These are phyloP conservation scores for Myanophis thanlyinensis DNA, from an alignment of 2,113 vertebrate genomes.

Conservation along the genomic window DNA sequence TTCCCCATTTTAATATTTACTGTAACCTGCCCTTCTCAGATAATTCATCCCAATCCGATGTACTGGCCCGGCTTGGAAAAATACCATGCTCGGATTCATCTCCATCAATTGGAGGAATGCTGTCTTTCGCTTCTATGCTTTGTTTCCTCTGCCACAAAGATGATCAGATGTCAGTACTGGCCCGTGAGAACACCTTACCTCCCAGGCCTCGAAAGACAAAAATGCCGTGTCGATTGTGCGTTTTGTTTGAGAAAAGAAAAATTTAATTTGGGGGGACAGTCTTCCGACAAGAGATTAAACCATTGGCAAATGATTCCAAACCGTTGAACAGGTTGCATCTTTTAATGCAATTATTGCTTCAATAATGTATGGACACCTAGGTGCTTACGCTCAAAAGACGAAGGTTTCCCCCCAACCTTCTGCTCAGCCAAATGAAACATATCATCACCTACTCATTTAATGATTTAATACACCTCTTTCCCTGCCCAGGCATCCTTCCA, in stretches of 20 bases:
- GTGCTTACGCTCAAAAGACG: not conserved
- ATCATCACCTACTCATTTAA: not conserved
- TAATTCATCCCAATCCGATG: not conserved
- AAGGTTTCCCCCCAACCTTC: not conserved
- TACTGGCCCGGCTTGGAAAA: not conserved
- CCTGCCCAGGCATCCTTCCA: not conserved
- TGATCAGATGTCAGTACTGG: not conserved
- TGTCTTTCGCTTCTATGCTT: not conserved
- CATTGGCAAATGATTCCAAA: not conserved
- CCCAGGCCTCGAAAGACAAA: not conserved
- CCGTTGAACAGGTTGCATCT: not conserved
- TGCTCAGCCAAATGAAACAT: not conserved
- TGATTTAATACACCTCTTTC: not conserved
- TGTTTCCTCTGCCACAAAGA: not conserved
- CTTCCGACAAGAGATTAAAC: not conserved
- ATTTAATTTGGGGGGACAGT: not conserved
- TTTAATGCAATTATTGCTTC: not conserved
- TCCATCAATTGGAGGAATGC: not conserved
- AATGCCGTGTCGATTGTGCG: not conserved
- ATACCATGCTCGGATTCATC: not conserved
- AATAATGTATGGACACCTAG: not conserved
- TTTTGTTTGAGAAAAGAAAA: not conserved
- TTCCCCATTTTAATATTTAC: not conserved
- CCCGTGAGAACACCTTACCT: not conserved
- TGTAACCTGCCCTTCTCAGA: not conserved